A percentile compares a stretch with the other conserved stretches of the same genome.
Evolutionary conservation across 2,888 invertebrate genomes (phyloP).

Genomic region (Phymatocera aterrima): DNA sequence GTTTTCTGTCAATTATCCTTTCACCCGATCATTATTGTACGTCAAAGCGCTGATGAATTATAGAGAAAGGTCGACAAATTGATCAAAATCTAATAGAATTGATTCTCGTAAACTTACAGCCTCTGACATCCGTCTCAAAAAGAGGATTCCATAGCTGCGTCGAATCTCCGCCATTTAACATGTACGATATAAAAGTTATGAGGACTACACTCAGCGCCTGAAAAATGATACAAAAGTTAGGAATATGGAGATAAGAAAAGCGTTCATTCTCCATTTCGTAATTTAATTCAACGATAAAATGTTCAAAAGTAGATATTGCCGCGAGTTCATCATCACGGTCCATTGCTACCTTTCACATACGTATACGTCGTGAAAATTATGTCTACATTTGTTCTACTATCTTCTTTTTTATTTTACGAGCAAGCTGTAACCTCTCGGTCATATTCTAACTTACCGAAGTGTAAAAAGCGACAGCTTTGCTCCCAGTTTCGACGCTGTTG

Average conservation of each 20-base stretch:
- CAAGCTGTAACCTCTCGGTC: not conserved
- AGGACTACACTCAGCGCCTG: slow-evolving; percentile 84
- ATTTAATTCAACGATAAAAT: no score
- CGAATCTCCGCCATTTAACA: slow-evolving; percentile 92
- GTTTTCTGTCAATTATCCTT: no score
- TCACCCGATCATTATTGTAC: no score
- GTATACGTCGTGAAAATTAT: no score
- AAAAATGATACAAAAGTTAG: slow-evolving; percentile 58
- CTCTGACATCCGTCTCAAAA: slow-evolving; percentile 90
- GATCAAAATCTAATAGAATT: slow-evolving; percentile 7
- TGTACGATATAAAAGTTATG: slow-evolving; percentile 85
- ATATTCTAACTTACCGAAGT: slow-evolving; percentile 78
- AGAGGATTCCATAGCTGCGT: slow-evolving; percentile 92
- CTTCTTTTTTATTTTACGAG: no score
- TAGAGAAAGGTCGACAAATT: not conserved
- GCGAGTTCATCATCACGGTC: no score
- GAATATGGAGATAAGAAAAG: no score
- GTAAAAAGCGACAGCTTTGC: slow-evolving; percentile 87
- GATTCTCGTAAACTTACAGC: slow-evolving; percentile 78
- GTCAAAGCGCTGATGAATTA: not conserved
- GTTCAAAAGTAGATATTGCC: no score
- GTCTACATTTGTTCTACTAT: no score
- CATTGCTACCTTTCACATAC: no score
- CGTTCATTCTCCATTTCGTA: no score
- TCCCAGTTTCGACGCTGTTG: slow-evolving; percentile 85